Evolutionary conservation across 2,797 vertebrate genomes (phyloP).

Genomic region (Nannoperca australis): DNA sequence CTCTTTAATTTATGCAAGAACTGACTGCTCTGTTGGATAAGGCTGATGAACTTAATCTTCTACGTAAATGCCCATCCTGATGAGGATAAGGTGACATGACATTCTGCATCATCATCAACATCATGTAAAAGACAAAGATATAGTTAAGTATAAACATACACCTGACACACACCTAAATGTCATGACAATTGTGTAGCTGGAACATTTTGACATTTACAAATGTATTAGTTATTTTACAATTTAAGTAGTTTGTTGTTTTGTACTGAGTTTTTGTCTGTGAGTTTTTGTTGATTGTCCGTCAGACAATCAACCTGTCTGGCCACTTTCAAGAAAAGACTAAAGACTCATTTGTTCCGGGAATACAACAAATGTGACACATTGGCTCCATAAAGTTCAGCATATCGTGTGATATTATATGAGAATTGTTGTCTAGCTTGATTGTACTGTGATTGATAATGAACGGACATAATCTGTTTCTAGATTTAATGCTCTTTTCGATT

Average conservation of each 20-base stretch:
- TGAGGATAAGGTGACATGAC: slow-evolving; percentile 31
- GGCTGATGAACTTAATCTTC: slow-evolving; percentile 61
- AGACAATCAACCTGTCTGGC: no score
- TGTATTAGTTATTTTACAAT: slow-evolving; percentile 26
- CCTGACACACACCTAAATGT: slow-evolving; percentile 35
- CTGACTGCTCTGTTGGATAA: slow-evolving; percentile 45
- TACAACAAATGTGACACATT: no score
- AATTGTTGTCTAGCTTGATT: no score
- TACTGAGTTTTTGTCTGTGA: slow-evolving; percentile 3
- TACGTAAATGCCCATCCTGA: slow-evolving; percentile 55
- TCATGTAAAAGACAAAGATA: slow-evolving; percentile 39
- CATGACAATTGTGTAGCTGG: slow-evolving; percentile 43
- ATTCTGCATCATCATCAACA: slow-evolving; percentile 39
- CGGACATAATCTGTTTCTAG: no score
- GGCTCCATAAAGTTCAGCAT: no score
- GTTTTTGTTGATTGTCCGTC: no score
- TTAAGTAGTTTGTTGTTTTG: slow-evolving; percentile 10
- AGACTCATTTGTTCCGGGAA: no score
- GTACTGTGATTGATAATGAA: no score
- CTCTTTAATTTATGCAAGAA: slow-evolving; percentile 55
- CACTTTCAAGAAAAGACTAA: no score
- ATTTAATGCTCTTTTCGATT: no score
- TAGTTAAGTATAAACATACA: slow-evolving; percentile 4
- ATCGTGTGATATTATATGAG: no score
- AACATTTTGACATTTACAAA: slow-evolving; percentile 50